These are phyloP conservation scores for Lithobates sylvaticus DNA, from an alignment of 2,797 vertebrate species.

Conservation along the genomic window DNA sequence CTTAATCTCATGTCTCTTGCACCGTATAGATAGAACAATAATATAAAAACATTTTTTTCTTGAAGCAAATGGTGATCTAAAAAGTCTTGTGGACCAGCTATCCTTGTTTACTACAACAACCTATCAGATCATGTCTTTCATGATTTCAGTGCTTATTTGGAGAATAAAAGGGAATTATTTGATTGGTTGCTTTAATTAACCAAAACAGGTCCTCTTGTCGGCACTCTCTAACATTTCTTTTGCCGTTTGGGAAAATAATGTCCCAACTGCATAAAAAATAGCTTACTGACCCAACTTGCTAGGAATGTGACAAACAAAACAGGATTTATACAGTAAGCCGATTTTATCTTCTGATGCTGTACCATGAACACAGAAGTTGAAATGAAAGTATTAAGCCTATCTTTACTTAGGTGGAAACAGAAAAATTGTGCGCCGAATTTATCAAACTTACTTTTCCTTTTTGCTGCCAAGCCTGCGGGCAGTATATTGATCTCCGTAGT, in stretches of 20 bases:
- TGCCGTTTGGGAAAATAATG: neutral
- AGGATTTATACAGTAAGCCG: constrained; percentile 38
- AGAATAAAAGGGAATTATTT: no score
- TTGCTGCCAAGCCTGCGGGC: constrained; percentile 89
- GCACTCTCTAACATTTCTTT: neutral
- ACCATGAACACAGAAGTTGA: constrained; percentile 13
- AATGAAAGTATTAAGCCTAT: constrained; percentile 40
- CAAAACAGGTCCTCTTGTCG: neutral
- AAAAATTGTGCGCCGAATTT: neutral
- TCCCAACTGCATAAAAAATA: constrained; percentile 12
- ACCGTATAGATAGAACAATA: no score
- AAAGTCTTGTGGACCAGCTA: no score
- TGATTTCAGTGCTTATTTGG: no score
- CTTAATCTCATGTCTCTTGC: no score
- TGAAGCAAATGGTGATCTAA: no score
- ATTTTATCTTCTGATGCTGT: constrained; percentile 48
- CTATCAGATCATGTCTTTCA: no score
- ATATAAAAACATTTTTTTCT: no score
- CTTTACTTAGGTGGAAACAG: constrained; percentile 14
- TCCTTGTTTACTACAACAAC: no score
- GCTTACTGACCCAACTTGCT: constrained; percentile 24
- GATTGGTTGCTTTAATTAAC: neutral
- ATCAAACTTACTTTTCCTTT: constrained; percentile 86
- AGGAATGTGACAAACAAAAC: constrained; percentile 56
- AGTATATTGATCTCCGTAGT: constrained; percentile 93